Evolutionary conservation across 2,888 invertebrate genomes (phyloP).

Genomic region (Caenorhabditis panamensis): DNA sequence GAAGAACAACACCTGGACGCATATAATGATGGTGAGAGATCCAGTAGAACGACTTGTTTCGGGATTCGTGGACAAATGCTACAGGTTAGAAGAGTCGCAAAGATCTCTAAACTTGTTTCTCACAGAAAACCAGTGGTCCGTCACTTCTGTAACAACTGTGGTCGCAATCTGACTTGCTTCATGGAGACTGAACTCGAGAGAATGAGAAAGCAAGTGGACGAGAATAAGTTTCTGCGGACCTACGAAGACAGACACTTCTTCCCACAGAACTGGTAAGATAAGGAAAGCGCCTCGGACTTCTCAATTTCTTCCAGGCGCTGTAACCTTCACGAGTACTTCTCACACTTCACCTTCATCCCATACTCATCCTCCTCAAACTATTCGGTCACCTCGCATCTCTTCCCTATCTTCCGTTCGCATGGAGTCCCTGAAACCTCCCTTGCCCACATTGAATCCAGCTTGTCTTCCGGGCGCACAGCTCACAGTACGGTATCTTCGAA

Average conservation of each 20-base stretch:
- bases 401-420: conserved; percentile 44
- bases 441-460: conserved; percentile 22
- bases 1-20: conserved; percentile 43
- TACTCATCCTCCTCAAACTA: conserved; percentile 42
- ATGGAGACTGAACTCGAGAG: conserved; percentile 64
- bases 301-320: conserved; percentile 54
- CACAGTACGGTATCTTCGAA: conserved; percentile 64
- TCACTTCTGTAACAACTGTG: conserved; percentile 66
- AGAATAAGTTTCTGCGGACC: conserved; percentile 35
- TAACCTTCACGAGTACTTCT: conserved; percentile 44
- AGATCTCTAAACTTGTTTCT: too few species aligned
- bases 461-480: conserved; percentile 57
- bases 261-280: conserved; percentile 72
- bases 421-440: conserved; percentile 47
- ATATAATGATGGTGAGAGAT: conserved; percentile 68
- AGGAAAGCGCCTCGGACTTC: too few species aligned
- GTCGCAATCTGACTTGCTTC: conserved; percentile 70
- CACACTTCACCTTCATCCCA: conserved; percentile 52
- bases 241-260: conserved; percentile 71
- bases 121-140: conserved; percentile 47
- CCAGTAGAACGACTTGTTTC: conserved; percentile 72
- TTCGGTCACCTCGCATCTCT: conserved; percentile 35
- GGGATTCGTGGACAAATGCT: conserved; percentile 73
- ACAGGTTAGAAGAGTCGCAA: too few species aligned
- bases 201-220: conserved; percentile 47